These are phyloP conservation scores for Hoplodrina ambigua DNA, from an alignment of 2,888 invertebrate genomes.

Conservation along the genomic window DNA sequence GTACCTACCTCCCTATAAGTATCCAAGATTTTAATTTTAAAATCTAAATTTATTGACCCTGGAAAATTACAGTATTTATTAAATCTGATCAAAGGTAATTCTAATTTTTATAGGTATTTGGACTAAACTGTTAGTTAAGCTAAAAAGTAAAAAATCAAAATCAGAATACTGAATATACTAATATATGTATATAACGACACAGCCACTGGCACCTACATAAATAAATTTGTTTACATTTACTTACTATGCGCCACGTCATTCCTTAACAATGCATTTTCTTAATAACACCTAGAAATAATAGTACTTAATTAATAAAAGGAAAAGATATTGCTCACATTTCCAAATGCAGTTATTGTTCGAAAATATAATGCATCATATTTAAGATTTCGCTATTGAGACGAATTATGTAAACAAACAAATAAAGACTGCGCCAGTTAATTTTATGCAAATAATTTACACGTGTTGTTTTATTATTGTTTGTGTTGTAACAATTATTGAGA, in stretches of 20 bases:
- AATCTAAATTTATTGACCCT: too few species aligned
- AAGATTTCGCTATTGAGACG: background rate
- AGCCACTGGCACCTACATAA: conserved; percentile 15
- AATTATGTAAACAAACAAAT: conserved; percentile 27
- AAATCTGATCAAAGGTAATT: too few species aligned
- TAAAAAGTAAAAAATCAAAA: too few species aligned
- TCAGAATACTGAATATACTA: too few species aligned
- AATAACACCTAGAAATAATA: background rate
- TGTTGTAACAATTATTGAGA: conserved; percentile 8
- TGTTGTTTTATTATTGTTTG: conserved; percentile 47
- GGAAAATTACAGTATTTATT: too few species aligned
- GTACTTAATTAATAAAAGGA: background rate
- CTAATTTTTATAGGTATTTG: too few species aligned
- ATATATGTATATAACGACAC: too few species aligned
- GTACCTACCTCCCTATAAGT: too few species aligned
- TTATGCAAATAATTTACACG: conserved; percentile 57
- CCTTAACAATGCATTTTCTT: background rate
- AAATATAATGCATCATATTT: background rate
- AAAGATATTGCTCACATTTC: background rate
- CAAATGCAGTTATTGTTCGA: background rate
- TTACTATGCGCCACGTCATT: background rate
- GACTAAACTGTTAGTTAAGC: too few species aligned
- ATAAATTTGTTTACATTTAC: conserved; percentile 26
- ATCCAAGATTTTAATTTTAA: too few species aligned
- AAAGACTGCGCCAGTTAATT: conserved; percentile 27